Conservation (phyloP, 2,888 invertebrate genomes). For the Alloscopus bannaensis region DNA sequence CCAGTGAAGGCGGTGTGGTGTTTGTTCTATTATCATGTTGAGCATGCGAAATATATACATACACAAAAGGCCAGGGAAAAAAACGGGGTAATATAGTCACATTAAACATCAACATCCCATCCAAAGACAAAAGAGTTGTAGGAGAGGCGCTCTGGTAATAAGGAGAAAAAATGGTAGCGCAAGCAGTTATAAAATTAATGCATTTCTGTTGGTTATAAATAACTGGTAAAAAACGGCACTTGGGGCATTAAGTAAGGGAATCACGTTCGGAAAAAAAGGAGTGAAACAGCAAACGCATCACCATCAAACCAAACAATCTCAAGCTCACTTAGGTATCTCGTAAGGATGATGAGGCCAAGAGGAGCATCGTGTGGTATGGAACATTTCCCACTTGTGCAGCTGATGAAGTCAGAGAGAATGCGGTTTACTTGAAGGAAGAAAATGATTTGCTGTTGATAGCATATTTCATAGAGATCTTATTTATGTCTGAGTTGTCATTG, state of each 20-base stretch:
- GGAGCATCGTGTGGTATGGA: conserved; percentile 30
- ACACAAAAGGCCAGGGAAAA: not conserved
- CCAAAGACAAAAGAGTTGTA: conserved; percentile 11
- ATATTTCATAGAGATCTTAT: conserved; percentile 42
- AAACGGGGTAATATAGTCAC: conserved; percentile 3
- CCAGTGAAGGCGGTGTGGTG: conserved; percentile 13
- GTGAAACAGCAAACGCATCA: conserved; percentile 20
- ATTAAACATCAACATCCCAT: not conserved
- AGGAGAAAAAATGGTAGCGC: conserved; percentile 14
- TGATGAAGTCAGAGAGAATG: conserved; percentile 16
- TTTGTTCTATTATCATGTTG: not conserved
- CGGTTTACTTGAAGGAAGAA: conserved; percentile 38
- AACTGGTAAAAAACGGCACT: conserved; percentile 49
- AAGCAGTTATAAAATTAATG: conserved; percentile 41
- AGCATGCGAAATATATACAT: not conserved
- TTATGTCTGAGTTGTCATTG: conserved; percentile 44
- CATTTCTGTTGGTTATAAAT: conserved; percentile 39
- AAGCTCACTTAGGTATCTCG: conserved; percentile 17
- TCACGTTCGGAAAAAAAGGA: conserved; percentile 33
- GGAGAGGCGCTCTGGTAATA: no score
- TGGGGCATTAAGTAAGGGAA: conserved; percentile 42
- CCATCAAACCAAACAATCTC: conserved; percentile 7
- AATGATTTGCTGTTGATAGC: conserved; percentile 53
- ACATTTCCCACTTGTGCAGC: conserved; percentile 11
- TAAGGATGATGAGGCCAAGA: conserved; percentile 15